phyloP scores from a whole-genome alignment of 2,888 invertebrate genomes.

The Netelia virgata region DNA sequence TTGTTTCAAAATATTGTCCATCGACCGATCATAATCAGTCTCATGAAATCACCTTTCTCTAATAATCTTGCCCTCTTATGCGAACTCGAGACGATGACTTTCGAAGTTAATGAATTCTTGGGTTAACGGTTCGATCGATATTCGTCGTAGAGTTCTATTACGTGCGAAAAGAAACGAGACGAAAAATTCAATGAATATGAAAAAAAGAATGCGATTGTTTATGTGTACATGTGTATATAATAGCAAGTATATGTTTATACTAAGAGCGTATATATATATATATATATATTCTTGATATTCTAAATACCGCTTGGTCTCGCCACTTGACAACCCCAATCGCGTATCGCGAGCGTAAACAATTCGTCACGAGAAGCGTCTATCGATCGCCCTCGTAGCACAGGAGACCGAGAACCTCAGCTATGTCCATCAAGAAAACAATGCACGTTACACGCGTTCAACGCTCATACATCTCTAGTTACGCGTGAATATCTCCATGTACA shows the following conservation, averaged over 20 bases:
- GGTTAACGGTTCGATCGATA: background rate
- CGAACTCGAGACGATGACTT: too few relatives aligned
- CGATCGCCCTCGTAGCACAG: slow-evolving; percentile 25
- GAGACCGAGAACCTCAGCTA: slow-evolving; percentile 28
- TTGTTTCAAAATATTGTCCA: too few relatives aligned
- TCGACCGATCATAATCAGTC: too few relatives aligned
- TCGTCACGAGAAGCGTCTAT: slow-evolving; percentile 43
- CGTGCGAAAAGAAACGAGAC: background rate
- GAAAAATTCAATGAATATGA: background rate
- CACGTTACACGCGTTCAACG: background rate
- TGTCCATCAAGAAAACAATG: slow-evolving; percentile 31
- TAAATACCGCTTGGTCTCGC: background rate
- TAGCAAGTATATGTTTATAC: background rate
- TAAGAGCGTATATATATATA: too few relatives aligned
- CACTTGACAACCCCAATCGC: slow-evolving; percentile 42
- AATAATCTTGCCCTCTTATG: too few relatives aligned
- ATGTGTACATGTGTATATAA: background rate
- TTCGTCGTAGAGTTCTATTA: background rate
- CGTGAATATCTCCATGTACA: slow-evolving; percentile 3
- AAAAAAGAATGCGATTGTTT: background rate
- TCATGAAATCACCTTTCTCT: too few relatives aligned
- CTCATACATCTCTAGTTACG: background rate
- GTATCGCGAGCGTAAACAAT: slow-evolving; percentile 48
- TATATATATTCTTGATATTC: background rate
- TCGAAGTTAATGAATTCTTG: too few relatives aligned